phyloP scores from a whole-genome alignment of 2,888 invertebrate species.

The Ichneumoninae sp. region DNA sequence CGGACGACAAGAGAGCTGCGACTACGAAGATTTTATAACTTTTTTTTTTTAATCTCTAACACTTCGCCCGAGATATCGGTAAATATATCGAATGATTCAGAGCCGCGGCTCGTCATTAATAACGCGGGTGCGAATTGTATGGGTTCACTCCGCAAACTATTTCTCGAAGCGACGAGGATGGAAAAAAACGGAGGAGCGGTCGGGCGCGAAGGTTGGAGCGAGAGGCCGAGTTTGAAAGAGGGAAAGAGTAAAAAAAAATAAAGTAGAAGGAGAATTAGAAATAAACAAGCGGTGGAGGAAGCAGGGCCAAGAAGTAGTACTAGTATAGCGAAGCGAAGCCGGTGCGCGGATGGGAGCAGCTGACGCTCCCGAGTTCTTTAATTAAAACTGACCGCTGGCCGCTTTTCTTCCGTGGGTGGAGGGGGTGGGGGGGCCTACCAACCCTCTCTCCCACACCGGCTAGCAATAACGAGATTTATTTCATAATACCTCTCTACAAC shows the following conservation, averaged over 20 bases:
- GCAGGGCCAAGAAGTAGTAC: conserved; percentile 61
- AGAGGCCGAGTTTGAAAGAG: conserved; percentile 62
- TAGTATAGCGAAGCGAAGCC: conserved; percentile 70
- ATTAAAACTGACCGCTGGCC: conserved; percentile 82
- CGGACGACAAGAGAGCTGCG: conserved; percentile 9
- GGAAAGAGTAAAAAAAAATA: conserved; percentile 54
- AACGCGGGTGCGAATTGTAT: neutral
- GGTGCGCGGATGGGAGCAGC: conserved; percentile 79
- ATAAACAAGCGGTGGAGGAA: conserved; percentile 66
- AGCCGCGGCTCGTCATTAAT: neutral
- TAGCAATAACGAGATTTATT: conserved; percentile 82
- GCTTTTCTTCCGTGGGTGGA: conserved; percentile 76
- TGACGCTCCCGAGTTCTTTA: conserved; percentile 82
- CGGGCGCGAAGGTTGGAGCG: conserved; percentile 55
- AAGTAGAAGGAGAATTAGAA: conserved; percentile 65
- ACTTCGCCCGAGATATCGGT: neutral
- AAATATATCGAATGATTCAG: conserved; percentile 2
- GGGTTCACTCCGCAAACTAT: conserved; percentile 6
- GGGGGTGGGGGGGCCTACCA: conserved; percentile 20
- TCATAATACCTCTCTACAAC: conserved; percentile 77
- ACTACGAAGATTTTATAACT: conserved; percentile 11
- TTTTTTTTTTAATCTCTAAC: neutral
- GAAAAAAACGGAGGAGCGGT: conserved; percentile 16
- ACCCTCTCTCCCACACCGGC: conserved; percentile 54
- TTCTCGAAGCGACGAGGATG: conserved; percentile 25